phyloP scores from a whole-genome alignment of 2,888 invertebrate species.

The Zygaena filipendulae region DNA sequence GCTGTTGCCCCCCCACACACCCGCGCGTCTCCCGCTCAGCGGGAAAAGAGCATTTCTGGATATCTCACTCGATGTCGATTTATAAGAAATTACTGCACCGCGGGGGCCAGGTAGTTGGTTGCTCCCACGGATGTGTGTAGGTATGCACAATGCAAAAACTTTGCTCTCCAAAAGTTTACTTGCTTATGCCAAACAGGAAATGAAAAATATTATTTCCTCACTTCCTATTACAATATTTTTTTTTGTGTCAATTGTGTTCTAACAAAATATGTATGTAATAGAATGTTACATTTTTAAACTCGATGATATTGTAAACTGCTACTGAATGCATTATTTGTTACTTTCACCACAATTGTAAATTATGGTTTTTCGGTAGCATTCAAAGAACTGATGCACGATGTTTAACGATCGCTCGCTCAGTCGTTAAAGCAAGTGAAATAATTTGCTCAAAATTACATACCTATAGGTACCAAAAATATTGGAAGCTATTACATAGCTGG shows the following conservation, averaged over 20 bases:
- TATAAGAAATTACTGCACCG: slow-evolving; percentile 59
- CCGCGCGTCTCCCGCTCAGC: slow-evolving; percentile 24
- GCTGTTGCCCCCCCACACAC: slow-evolving; percentile 20
- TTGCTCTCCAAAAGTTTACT: slow-evolving; percentile 39
- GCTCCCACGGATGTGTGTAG: slow-evolving; percentile 58
- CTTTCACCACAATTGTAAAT: slow-evolving; percentile 31
- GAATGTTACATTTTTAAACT: too few species aligned
- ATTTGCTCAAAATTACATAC: slow-evolving; percentile 48
- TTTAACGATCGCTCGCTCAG: slow-evolving; percentile 28
- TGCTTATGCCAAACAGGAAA: slow-evolving; percentile 54
- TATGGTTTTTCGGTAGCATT: slow-evolving; percentile 27
- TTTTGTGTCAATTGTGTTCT: not conserved
- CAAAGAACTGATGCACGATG: slow-evolving; percentile 27
- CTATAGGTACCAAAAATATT: too few species aligned
- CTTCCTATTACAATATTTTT: slow-evolving; percentile 40
- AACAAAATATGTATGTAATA: not conserved
- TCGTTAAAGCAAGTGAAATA: slow-evolving; percentile 44
- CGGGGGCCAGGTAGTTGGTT: slow-evolving; percentile 59
- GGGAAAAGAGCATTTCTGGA: slow-evolving; percentile 39
- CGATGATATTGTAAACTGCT: too few species aligned
- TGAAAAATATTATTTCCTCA: slow-evolving; percentile 50
- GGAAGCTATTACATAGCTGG: slow-evolving; percentile 36
- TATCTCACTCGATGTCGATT: slow-evolving; percentile 67
- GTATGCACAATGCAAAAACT: slow-evolving; percentile 48
- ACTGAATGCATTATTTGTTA: slow-evolving; percentile 20